These are phyloP conservation scores for Drosophila cognata DNA, from an alignment of 2,888 invertebrate genomes.

Conservation along the genomic window DNA sequence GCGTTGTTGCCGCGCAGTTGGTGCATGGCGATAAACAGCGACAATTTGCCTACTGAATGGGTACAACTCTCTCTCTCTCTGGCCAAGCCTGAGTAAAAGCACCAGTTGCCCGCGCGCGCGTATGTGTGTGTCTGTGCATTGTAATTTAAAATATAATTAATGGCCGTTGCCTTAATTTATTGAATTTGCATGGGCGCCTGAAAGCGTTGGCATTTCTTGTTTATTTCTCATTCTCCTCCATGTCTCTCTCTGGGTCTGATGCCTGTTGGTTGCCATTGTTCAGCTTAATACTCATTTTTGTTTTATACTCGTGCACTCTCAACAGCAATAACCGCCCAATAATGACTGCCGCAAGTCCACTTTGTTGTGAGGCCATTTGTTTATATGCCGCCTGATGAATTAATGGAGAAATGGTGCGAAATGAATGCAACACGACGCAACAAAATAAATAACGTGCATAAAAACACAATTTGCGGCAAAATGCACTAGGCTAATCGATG, in stretches of 20 bases:
- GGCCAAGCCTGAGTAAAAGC: constrained; percentile 18
- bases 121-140: constrained; percentile 51
- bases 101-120: constrained; percentile 25
- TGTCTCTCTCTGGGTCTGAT: constrained; percentile 5
- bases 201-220: constrained; percentile 55
- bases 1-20: constrained; percentile 50
- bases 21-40: constrained; percentile 78
- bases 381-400: constrained; percentile 65
- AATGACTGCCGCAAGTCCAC: constrained; percentile 76
- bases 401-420: constrained; percentile 63
- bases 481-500: neutral
- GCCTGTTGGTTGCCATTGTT: constrained; percentile 51
- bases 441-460: constrained; percentile 32
- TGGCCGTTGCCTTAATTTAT: constrained; percentile 78
- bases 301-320: constrained; percentile 31
- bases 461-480: neutral
- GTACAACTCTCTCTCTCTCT: constrained; percentile 71
- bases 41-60: constrained; percentile 78
- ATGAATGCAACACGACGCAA: constrained; percentile 20
- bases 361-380: constrained; percentile 67
- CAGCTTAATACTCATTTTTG: constrained; percentile 64
- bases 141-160: constrained; percentile 82
- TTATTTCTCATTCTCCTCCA: constrained; percentile 24
- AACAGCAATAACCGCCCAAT: constrained; percentile 66
- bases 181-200: constrained; percentile 73